These are phyloP conservation scores for Spea multiplicata DNA, from an alignment of 2,113 vertebrate species.

Conservation along the genomic window DNA sequence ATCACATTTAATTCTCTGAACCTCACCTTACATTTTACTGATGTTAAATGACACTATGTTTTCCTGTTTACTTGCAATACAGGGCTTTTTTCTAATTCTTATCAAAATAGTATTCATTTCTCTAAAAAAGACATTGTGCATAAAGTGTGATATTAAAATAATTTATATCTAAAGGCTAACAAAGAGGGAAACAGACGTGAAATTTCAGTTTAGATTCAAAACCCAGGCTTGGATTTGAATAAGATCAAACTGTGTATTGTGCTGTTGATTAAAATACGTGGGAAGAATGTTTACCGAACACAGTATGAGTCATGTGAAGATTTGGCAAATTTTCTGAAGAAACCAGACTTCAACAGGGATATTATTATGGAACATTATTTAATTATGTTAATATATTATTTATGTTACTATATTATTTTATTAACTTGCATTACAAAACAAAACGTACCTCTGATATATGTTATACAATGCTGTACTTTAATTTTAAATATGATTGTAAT, in stretches of 20 bases:
- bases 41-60: neutral
- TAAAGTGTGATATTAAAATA: neutral
- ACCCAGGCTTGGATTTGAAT: conserved; percentile 8
- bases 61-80: neutral
- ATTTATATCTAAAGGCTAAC: conserved; percentile 21
- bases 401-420: neutral
- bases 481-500: too few species aligned
- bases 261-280: conserved; percentile 39
- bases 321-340: conserved; percentile 20
- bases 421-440: neutral
- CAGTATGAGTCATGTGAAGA: conserved; percentile 36
- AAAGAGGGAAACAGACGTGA: neutral
- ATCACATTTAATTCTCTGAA: conserved; percentile 70
- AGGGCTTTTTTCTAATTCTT: neutral
- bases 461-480: too few species aligned
- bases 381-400: neutral
- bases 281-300: conserved; percentile 39
- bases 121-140: neutral
- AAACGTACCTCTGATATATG: neutral
- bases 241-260: conserved; percentile 33
- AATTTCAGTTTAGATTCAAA: conserved; percentile 9
- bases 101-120: conserved; percentile 14
- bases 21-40: conserved; percentile 27
- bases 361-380: neutral
- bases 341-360: neutral